A percentile compares a stretch with the other conserved stretches of the same genome.
Conservation (phyloP, 2,113 vertebrate species). For the Tachycineta bicolor region DNA sequence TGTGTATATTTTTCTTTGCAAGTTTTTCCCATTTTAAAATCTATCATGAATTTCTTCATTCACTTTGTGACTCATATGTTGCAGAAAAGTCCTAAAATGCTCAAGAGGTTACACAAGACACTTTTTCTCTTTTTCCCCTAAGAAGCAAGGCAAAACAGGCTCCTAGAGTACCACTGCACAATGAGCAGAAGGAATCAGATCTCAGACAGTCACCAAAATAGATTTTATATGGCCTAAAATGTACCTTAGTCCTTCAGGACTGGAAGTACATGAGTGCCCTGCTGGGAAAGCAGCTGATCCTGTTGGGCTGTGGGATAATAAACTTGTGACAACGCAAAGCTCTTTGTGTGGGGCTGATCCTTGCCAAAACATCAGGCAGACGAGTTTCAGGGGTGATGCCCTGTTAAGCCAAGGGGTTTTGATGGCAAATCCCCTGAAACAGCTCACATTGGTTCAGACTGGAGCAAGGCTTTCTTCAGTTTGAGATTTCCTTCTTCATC, state of each 20-base stretch:
- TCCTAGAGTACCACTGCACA: not conserved
- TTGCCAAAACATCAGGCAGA: not conserved
- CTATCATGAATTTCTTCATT: not conserved
- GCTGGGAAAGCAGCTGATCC: not conserved
- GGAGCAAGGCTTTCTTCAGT: not conserved
- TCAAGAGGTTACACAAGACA: not conserved
- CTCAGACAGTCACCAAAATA: not conserved
- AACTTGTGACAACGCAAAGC: not conserved
- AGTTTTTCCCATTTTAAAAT: not conserved
- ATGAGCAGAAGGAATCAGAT: not conserved
- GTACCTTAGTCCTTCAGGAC: not conserved
- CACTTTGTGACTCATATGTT: not conserved
- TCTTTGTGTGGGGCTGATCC: not conserved
- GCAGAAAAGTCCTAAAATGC: not conserved
- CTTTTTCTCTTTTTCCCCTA: not conserved
- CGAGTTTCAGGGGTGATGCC: not conserved
- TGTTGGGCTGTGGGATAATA: not conserved
- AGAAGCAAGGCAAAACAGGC: not conserved
- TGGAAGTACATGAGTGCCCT: not conserved
- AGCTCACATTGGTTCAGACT: not conserved
- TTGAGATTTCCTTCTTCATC: not conserved
- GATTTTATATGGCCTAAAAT: not conserved
- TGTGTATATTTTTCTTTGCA: not conserved
- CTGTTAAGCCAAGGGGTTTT: not conserved
- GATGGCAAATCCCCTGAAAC: not conserved